Percentiles rank a stretch among this genome's conserved stretches.
Conservation (phyloP, 2,797 vertebrate genomes). For the Scolopax bukidnonensis region DNA sequence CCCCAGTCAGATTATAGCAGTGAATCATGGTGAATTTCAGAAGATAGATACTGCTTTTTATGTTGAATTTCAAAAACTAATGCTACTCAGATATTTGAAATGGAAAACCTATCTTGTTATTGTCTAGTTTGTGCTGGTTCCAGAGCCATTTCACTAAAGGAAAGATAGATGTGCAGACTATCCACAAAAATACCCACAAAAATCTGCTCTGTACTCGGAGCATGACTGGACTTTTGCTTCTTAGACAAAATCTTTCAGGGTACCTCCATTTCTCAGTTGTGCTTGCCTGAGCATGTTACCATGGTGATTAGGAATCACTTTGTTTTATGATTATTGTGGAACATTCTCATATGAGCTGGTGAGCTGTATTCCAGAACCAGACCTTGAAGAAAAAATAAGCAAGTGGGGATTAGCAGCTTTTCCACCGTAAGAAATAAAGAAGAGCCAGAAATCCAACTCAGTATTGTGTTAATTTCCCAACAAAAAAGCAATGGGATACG, state of each 20-base stretch:
- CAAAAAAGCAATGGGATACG: not conserved
- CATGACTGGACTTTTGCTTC: not conserved
- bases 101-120: not conserved
- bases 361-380: not conserved
- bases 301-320: slow-evolving; percentile 38
- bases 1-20: not conserved
- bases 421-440: not conserved
- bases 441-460: not conserved
- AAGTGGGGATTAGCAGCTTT: not conserved
- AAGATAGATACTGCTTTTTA: not conserved
- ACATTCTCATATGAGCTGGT: not conserved
- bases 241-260: not conserved
- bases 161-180: not conserved
- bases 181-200: not conserved
- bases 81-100: not conserved
- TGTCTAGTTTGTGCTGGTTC: not conserved
- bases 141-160: not conserved
- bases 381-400: not conserved
- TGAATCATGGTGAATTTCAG: not conserved
- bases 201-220: not conserved
- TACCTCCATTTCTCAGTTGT: not conserved
- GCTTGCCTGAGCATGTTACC: slow-evolving; percentile 19
- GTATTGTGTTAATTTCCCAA: not conserved
- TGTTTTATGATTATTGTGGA: not conserved
- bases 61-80: not conserved